phyloP scores from a whole-genome alignment of 2,888 invertebrate species.

The Aplocera efformata region DNA sequence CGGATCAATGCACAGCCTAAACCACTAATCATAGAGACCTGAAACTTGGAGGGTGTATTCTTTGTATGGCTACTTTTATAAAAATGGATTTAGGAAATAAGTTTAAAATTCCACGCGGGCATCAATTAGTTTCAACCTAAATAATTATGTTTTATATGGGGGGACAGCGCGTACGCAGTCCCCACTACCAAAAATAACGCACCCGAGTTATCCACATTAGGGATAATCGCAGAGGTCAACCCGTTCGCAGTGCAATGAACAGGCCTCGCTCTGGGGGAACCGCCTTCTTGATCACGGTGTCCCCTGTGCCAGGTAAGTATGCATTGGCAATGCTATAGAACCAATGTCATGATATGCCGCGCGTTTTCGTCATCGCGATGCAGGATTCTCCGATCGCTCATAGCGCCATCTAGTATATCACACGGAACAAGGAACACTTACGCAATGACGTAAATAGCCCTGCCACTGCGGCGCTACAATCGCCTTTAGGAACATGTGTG shows the following conservation, averaged over 20 bases:
- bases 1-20: too few species aligned
- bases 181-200: neutral
- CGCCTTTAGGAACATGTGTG: too few species aligned
- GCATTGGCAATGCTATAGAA: neutral
- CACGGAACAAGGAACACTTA: too few species aligned
- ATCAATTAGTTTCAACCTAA: too few species aligned
- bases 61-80: too few species aligned
- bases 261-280: neutral
- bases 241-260: neutral
- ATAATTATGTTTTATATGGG: neutral
- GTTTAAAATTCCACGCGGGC: too few species aligned
- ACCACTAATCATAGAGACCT: too few species aligned
- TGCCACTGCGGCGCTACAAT: too few species aligned
- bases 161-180: conserved; percentile 7
- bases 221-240: neutral
- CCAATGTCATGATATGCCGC: neutral
- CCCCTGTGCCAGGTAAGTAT: conserved; percentile 1
- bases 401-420: neutral
- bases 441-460: too few species aligned
- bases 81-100: too few species aligned
- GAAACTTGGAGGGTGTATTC: too few species aligned
- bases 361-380: conserved; percentile 6
- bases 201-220: neutral
- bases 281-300: neutral
- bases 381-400: neutral